These are phyloP conservation scores for Parambassis ranga DNA, from an alignment of 2,797 vertebrate species.

Conservation along the genomic window DNA sequence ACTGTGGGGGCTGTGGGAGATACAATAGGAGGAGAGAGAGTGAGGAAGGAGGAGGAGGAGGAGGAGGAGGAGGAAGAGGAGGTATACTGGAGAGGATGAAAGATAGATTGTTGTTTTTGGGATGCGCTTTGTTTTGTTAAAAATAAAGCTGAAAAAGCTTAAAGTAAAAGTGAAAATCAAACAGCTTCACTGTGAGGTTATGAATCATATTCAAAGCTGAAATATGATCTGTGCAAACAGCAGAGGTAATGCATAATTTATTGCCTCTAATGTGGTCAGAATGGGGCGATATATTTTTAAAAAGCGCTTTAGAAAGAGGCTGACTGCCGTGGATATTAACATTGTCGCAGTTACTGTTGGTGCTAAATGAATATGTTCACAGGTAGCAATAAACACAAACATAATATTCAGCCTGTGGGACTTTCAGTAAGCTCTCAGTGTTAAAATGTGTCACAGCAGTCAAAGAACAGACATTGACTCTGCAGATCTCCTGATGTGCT, in stretches of 20 bases:
- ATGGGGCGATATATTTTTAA: background rate
- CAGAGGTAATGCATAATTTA: constrained; percentile 25
- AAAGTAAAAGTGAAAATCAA: constrained; percentile 38
- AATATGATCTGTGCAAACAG: constrained; percentile 20
- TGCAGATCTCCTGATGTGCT: no score
- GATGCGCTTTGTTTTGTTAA: constrained; percentile 34
- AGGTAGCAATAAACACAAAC: background rate
- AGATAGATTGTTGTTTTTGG: constrained; percentile 51
- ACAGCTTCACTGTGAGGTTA: constrained; percentile 24
- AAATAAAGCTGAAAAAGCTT: constrained; percentile 38
- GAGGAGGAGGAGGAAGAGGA: constrained; percentile 52
- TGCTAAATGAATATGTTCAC: constrained; percentile 5
- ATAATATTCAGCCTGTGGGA: background rate
- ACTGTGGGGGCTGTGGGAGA: constrained; percentile 59
- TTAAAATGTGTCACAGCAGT: no score
- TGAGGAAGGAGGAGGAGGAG: constrained; percentile 26
- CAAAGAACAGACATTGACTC: no score
- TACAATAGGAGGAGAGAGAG: constrained; percentile 79
- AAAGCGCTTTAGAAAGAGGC: background rate
- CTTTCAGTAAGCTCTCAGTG: no score
- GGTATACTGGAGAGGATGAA: constrained; percentile 31
- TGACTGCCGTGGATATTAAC: background rate
- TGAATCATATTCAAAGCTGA: constrained; percentile 16
- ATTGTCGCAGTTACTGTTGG: background rate
- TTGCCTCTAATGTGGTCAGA: background rate